A percentile compares a stretch with the other conserved stretches of the same genome.
Evolutionary conservation across 2,113 vertebrate species (phyloP).

Genomic region (Odobenus rosmarus): DNA sequence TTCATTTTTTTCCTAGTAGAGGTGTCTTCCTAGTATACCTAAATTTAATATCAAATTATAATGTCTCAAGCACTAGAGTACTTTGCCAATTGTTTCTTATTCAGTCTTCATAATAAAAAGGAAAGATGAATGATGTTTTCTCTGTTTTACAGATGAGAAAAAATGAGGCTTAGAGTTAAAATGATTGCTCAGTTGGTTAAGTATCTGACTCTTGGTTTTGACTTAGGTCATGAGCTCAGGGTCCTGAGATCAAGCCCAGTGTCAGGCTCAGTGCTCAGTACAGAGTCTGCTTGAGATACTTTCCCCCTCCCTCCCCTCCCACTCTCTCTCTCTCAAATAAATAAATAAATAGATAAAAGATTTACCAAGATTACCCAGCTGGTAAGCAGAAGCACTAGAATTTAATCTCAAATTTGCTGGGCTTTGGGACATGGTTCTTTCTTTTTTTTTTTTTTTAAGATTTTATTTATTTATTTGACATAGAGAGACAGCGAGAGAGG

Average conservation of each 20-base stretch:
- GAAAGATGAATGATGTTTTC: background rate
- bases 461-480: too few species aligned
- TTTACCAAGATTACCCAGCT: background rate
- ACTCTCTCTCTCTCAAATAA: background rate
- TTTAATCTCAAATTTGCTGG: background rate
- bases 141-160: background rate
- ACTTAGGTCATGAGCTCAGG: background rate
- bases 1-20: background rate
- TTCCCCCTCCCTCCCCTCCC: background rate
- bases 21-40: background rate
- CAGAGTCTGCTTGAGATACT: background rate
- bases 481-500: too few species aligned
- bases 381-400: background rate
- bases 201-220: background rate
- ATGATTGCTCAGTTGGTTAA: background rate
- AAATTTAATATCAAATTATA: constrained; percentile 1
- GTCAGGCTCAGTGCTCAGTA: background rate
- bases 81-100: background rate
- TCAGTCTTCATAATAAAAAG: background rate
- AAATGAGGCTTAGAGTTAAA: background rate
- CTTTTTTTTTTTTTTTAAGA: too few species aligned
- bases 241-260: background rate
- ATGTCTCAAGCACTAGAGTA: background rate
- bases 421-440: background rate
- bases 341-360: background rate